phyloP scores from a whole-genome alignment of 2,113 vertebrate species.

The Helogale parvula region DNA sequence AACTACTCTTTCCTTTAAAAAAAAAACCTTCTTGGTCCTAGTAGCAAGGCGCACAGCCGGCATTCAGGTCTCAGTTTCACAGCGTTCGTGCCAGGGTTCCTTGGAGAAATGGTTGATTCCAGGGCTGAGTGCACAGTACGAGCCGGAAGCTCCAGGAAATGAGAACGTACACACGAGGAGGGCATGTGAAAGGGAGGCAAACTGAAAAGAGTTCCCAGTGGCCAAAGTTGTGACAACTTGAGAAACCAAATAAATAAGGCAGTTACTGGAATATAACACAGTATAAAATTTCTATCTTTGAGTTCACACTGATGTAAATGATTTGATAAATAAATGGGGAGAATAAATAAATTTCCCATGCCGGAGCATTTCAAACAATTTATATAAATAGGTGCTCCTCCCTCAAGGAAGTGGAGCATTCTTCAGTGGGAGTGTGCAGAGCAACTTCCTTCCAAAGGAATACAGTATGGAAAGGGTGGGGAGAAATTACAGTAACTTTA shows the following conservation, averaged over 20 bases:
- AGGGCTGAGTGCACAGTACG: neutral
- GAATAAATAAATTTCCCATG: too few species aligned
- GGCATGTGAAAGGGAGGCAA: neutral
- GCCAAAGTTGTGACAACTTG: neutral
- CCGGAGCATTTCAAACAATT: neutral
- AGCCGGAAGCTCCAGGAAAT: neutral
- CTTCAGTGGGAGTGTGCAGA: neutral
- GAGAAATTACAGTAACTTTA: too few species aligned
- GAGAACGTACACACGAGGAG: neutral
- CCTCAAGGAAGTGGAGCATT: neutral
- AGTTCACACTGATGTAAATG: neutral
- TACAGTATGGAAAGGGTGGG: neutral
- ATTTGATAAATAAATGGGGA: neutral
- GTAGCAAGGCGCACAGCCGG: neutral
- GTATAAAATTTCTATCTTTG: neutral
- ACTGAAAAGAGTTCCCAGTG: neutral
- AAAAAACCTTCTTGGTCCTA: neutral
- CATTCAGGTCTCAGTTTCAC: neutral
- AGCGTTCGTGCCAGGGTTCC: neutral
- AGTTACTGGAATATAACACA: rapidly evolving
- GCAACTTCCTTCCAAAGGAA: neutral
- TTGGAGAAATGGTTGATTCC: neutral
- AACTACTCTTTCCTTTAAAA: neutral
- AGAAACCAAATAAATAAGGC: neutral
- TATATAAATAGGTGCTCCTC: rapidly evolving